phyloP scores from a whole-genome alignment of 1,140 invertebrate genomes.

The Drosophila lini region DNA sequence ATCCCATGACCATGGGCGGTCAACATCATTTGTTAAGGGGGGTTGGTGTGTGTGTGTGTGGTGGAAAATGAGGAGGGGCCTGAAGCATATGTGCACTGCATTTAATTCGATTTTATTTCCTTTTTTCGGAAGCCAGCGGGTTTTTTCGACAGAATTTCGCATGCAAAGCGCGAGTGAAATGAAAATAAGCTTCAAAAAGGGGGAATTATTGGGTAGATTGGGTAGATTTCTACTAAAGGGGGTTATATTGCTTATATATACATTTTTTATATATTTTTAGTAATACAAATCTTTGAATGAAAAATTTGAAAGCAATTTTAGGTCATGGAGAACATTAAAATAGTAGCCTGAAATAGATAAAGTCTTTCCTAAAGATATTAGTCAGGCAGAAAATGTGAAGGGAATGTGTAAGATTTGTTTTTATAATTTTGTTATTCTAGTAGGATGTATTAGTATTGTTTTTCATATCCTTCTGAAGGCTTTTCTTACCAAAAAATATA shows the following conservation, averaged over 20 bases:
- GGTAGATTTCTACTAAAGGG: not conserved
- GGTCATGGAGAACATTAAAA: no score
- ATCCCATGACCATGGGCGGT: conserved; percentile 72
- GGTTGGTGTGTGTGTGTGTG: conserved; percentile 1
- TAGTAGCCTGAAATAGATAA: no score
- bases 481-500: not conserved
- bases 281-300: not conserved
- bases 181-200: conserved; percentile 10
- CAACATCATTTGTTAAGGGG: conserved; percentile 73
- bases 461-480: not conserved
- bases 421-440: not conserved
- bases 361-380: not conserved
- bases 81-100: conserved; percentile 46
- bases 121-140: conserved; percentile 30
- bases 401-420: not conserved
- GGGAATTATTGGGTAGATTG: not conserved
- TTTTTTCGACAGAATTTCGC: conserved; percentile 37
- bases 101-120: conserved; percentile 66
- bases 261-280: not conserved
- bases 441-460: not conserved
- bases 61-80: not conserved
- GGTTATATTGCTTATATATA: not conserved
- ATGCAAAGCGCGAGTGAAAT: conserved; percentile 41
- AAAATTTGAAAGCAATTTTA: no score
- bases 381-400: not conserved